Evolutionary conservation across 2,113 vertebrate species (phyloP).

Genomic region (Macrotus californicus): DNA sequence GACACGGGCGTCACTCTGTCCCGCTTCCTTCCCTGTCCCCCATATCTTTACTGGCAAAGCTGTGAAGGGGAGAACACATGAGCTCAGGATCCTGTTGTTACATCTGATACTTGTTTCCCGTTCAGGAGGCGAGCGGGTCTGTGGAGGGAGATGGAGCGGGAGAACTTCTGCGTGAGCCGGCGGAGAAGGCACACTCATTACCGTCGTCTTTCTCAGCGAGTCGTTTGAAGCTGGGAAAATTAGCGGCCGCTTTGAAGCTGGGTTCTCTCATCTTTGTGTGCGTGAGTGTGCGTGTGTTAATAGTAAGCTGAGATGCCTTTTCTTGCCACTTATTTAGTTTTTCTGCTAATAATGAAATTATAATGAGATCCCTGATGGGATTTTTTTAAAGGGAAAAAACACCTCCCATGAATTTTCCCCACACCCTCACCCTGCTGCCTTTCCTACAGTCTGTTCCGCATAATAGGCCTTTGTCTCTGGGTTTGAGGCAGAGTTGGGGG

Average conservation of each 20-base stretch:
- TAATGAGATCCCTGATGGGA: constrained; percentile 77
- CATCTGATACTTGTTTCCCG: not conserved
- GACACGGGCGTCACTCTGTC: rapidly evolving
- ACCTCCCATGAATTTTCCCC: constrained; percentile 68
- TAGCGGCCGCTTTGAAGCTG: constrained; percentile 71
- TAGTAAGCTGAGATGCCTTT: constrained; percentile 73
- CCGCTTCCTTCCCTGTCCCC: not conserved
- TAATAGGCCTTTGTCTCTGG: constrained; percentile 80
- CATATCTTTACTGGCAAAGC: not conserved
- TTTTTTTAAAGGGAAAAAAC: constrained; percentile 17
- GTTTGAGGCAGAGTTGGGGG: constrained; percentile 68
- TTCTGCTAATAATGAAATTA: constrained; percentile 81
- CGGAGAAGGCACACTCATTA: constrained; percentile 58
- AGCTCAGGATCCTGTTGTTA: not conserved
- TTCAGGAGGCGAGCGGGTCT: constrained; percentile 4
- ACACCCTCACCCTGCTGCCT: constrained; percentile 30
- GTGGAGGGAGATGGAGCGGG: not conserved
- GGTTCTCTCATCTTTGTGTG: constrained; percentile 70
- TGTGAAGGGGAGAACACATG: not conserved
- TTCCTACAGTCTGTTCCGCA: constrained; percentile 75
- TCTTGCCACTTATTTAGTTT: constrained; percentile 74
- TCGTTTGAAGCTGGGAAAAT: constrained; percentile 60
- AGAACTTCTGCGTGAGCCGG: not conserved
- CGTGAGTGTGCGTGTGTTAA: constrained; percentile 32
- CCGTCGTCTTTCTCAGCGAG: constrained; percentile 14